Conservation (phyloP, 2,888 invertebrate species). For the Hemaris fuciformis region DNA sequence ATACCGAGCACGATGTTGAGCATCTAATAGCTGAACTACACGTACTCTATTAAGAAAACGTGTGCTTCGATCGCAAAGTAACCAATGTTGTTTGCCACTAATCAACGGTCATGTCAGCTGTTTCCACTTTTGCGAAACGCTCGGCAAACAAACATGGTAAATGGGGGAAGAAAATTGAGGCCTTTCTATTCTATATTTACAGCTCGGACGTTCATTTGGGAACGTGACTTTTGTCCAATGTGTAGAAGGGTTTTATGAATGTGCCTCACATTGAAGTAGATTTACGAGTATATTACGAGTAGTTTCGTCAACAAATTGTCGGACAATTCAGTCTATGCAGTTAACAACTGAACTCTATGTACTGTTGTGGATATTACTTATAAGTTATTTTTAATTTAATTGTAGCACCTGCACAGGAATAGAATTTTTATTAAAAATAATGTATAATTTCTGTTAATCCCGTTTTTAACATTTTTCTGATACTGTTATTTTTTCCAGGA, state of each 20-base stretch:
- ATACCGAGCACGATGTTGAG: conserved; percentile 10
- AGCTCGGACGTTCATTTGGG: background rate
- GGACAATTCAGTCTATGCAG: no score
- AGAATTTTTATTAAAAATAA: no score
- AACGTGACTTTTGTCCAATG: background rate
- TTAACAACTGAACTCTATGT: no score
- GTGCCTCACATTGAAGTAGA: no score
- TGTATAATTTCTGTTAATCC: no score
- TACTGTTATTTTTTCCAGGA: no score
- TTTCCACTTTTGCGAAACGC: background rate
- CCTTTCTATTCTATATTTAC: background rate
- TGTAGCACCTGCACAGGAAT: no score
- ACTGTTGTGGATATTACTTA: no score
- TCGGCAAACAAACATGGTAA: background rate
- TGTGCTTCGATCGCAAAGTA: conserved; percentile 21
- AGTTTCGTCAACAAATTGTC: no score
- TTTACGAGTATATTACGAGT: no score
- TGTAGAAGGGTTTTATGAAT: background rate
- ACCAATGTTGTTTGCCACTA: conserved; percentile 20
- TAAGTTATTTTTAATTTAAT: no score
- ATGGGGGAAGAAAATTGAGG: conserved; percentile 10
- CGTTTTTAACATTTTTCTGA: no score
- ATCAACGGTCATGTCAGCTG: conserved; percentile 6
- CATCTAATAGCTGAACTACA: conserved; percentile 22
- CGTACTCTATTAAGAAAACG: conserved; percentile 21